Evolutionary conservation across 2,888 invertebrate genomes (phyloP).

Genomic region (Laspeyria flexula): DNA sequence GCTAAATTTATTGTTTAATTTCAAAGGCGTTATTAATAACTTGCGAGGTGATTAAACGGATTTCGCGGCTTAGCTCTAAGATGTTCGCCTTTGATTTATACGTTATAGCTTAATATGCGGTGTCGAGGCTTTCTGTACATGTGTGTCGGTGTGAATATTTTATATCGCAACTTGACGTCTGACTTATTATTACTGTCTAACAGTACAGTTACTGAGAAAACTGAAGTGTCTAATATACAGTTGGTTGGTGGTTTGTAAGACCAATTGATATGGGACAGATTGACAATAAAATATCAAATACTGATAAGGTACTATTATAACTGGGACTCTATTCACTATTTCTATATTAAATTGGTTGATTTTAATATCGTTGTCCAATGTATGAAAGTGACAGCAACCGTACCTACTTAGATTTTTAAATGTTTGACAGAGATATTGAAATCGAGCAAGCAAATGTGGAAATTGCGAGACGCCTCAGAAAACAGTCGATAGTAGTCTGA

Average conservation of each 20-base stretch:
- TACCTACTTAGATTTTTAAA: too few species aligned
- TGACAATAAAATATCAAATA: conserved; percentile 17
- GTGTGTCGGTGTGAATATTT: conserved; percentile 49
- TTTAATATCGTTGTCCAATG: too few species aligned
- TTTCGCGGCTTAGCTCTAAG: conserved; percentile 76
- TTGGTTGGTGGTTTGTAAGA: too few species aligned
- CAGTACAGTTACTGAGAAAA: conserved; percentile 16
- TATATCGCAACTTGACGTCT: conserved; percentile 38
- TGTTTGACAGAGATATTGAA: too few species aligned
- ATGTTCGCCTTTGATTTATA: conserved; percentile 79
- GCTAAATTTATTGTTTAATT: conserved; percentile 86
- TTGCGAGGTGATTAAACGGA: conserved; percentile 81
- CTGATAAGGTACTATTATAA: too few species aligned
- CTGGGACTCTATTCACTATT: too few species aligned
- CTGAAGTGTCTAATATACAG: too few species aligned
- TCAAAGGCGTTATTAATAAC: conserved; percentile 84
- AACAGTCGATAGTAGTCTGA: too few species aligned
- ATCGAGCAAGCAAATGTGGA: too few species aligned
- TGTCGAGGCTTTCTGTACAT: conserved; percentile 58
- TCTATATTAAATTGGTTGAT: too few species aligned
- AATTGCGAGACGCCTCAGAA: too few species aligned
- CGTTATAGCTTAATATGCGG: conserved; percentile 65
- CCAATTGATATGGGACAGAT: conserved; percentile 28
- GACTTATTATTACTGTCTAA: conserved; percentile 33
- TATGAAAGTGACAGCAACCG: too few species aligned